Percentiles rank a stretch among this genome's conserved stretches.
Evolutionary conservation across 2,113 vertebrate genomes (phyloP).

Genomic region (Grantiella picta): DNA sequence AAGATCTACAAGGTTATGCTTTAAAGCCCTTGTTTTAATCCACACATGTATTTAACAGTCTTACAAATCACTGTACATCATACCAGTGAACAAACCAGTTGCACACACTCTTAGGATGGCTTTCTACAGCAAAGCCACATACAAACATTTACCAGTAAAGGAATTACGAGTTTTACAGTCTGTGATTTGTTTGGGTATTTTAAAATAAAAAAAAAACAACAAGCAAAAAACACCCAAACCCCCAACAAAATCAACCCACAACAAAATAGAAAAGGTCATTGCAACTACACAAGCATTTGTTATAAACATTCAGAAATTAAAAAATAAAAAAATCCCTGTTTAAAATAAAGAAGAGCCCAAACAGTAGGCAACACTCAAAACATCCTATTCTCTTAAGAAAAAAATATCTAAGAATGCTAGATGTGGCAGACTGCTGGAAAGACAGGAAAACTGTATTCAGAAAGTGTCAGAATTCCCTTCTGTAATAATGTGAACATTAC

Average conservation of each 20-base stretch:
- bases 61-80: not conserved
- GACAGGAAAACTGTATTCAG: not conserved
- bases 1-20: not conserved
- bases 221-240: not conserved
- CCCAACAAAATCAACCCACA: not conserved
- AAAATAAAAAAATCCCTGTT: not conserved
- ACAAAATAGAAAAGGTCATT: not conserved
- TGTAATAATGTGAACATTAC: not conserved
- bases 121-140: not conserved
- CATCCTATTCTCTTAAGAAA: not conserved
- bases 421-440: not conserved
- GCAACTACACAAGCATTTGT: not conserved
- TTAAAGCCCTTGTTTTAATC: not conserved
- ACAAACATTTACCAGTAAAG: not conserved
- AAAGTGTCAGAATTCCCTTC: not conserved
- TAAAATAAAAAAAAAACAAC: not conserved
- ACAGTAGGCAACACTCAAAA: not conserved
- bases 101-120: not conserved
- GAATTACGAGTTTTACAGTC: not conserved
- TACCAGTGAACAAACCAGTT: not conserved
- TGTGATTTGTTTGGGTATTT: not conserved
- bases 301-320: not conserved
- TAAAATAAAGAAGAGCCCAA: not conserved
- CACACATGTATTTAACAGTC: not conserved
- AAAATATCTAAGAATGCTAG: not conserved